These are phyloP conservation scores for Smittia sp. DNA, from an alignment of 2,888 invertebrate species.

Conservation along the genomic window DNA sequence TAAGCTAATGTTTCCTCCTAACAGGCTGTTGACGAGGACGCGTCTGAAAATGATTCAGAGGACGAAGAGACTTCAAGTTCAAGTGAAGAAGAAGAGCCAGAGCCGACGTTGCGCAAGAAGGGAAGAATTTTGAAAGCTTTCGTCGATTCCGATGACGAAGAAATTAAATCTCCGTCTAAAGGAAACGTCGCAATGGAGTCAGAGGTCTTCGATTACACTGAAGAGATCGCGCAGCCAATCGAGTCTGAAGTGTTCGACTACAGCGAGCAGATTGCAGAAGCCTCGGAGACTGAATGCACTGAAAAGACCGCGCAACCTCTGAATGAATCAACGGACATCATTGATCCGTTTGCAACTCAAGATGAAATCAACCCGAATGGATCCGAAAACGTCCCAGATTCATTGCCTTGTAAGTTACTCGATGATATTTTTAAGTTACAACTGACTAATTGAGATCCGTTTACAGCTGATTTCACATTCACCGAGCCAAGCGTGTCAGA, in stretches of 20 bases:
- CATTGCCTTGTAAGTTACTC: conserved; percentile 16
- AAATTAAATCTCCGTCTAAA: not conserved
- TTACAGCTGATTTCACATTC: conserved; percentile 31
- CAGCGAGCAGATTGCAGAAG: too few species aligned
- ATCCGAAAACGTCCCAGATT: not conserved
- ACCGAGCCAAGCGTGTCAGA: conserved; percentile 28
- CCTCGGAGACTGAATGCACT: too few species aligned
- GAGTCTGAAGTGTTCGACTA: not conserved
- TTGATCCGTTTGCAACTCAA: not conserved
- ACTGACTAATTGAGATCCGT: not conserved
- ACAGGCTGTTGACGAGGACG: conserved; percentile 43
- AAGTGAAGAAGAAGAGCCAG: conserved; percentile 45
- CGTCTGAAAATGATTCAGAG: conserved; percentile 47
- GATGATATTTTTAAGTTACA: not conserved
- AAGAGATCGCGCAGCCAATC: not conserved
- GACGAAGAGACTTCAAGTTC: conserved; percentile 43
- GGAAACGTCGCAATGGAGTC: not conserved
- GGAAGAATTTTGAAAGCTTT: conserved; percentile 51
- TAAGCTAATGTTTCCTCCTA: not conserved
- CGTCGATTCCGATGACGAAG: conserved; percentile 48
- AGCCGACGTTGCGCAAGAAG: conserved; percentile 49
- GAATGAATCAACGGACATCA: not conserved
- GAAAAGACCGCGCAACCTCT: too few species aligned
- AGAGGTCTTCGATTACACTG: not conserved
- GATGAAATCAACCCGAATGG: not conserved